Evolutionary conservation across 2,888 invertebrate genomes (phyloP), one percentile per base, ranked within the genome.

Genomic region (Fragum fragum): DNA sequence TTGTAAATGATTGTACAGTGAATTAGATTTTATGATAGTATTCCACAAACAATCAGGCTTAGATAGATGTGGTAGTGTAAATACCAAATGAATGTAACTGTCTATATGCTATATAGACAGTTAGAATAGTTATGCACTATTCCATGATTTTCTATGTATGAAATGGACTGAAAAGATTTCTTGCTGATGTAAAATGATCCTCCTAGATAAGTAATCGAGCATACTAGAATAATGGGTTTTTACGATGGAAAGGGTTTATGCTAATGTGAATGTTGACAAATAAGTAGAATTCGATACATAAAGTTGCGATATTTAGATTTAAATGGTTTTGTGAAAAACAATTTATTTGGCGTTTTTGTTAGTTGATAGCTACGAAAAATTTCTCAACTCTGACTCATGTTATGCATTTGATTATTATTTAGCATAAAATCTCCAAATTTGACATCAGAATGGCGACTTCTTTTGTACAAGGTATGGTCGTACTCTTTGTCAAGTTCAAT

Each of bases 91-190:
- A n/a, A n/a, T n/a, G n/a, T n/a, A n/a, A n/a, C n/a, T n/a, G n/a
- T n/a, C n/a, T n/a, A n/a, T n/a, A n/a, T n/a, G n/a, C n/a, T n/a
- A n/a, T n/a, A n/a, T n/a, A n/a, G n/a, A n/a, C n/a, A n/a, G n/a
- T n/a, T n/a, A n/a, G n/a, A n/a, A n/a, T n/a, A n/a, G n/a, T n/a
- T n/a, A n/a, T n/a, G n/a, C n/a, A n/a, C n/a, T n/a, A n/a, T n/a
- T n/a, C n/a, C n/a, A n/a, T n/a, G n/a, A n/a, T n/a, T n/a, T n/a
- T n/a, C n/a, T n/a, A n/a, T n/a, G n/a, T 23, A 55, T n/a, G 21
- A 55, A 55, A 55, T 55, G 55, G 55, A 23, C 55, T 55, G 55
- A 55, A 55, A 55, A 55, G 55, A 55, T 55, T 55, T n/a, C 55
- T 55, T 55, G n/a, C 23, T 21, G n/a, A n/a, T 21, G 21, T 55